phyloP scores from a whole-genome alignment of 2,888 invertebrate species.

The Microplitis deprimator region DNA sequence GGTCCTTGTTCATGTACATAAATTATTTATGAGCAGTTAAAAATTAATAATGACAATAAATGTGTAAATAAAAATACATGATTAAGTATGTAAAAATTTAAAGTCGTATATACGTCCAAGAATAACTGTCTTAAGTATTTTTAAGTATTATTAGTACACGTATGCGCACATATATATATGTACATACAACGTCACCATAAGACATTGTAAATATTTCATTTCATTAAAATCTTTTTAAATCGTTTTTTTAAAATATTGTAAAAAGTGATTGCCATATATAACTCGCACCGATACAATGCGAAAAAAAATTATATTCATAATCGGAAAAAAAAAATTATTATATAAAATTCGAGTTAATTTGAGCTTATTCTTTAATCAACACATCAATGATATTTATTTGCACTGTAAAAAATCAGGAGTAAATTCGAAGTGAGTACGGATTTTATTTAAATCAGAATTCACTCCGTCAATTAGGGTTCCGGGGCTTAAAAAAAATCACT shows the following conservation, averaged over 20 bases:
- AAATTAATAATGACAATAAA: background rate
- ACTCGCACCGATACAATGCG: slow-evolving; percentile 3
- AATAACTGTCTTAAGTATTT: background rate
- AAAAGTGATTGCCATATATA: slow-evolving; percentile 24
- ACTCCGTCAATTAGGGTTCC: background rate
- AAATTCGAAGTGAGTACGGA: too few relatives aligned
- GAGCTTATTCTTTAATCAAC: slow-evolving; percentile 23
- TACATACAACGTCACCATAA: slow-evolving; percentile 36
- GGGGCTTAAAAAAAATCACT: background rate
- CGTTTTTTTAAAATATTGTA: slow-evolving; percentile 15
- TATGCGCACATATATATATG: slow-evolving; percentile 8
- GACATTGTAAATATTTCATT: slow-evolving; percentile 14
- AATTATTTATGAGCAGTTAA: background rate
- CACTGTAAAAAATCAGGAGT: too few relatives aligned
- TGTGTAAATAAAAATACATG: background rate
- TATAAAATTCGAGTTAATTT: slow-evolving; percentile 33
- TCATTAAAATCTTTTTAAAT: background rate
- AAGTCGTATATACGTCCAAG: background rate
- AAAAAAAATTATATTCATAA: slow-evolving; percentile 7
- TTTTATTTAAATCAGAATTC: too few relatives aligned
- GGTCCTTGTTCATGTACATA: background rate
- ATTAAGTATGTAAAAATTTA: background rate
- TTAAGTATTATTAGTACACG: background rate
- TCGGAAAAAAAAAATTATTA: slow-evolving; percentile 11
- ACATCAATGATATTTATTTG: background rate